These are phyloP conservation scores for Phylloscopus trochiloides DNA, from an alignment of 2,113 vertebrate genomes.

Conservation along the genomic window DNA sequence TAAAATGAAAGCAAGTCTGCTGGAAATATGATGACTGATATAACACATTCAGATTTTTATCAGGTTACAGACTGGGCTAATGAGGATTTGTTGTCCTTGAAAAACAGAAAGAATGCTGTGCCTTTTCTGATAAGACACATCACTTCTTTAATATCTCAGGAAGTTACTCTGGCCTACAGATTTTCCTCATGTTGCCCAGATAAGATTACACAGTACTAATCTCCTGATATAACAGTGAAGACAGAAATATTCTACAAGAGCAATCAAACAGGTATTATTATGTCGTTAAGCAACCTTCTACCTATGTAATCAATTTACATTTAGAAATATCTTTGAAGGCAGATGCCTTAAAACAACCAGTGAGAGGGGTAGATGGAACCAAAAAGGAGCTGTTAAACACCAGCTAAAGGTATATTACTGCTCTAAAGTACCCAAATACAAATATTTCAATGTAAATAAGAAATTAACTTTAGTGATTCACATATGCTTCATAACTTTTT, in stretches of 20 bases:
- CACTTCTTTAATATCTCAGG: neutral
- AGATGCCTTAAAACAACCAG: neutral
- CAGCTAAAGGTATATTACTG: neutral
- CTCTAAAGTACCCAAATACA: neutral
- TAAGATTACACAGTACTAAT: neutral
- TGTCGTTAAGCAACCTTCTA: neutral
- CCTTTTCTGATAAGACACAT: neutral
- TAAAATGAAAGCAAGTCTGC: neutral
- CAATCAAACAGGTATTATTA: neutral
- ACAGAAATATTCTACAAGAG: neutral
- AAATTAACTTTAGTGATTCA: neutral
- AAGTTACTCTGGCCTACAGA: neutral
- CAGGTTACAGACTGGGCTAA: neutral
- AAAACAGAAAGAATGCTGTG: neutral
- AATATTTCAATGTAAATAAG: constrained; percentile 17
- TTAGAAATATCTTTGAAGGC: neutral
- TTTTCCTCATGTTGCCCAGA: neutral
- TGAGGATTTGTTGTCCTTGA: neutral
- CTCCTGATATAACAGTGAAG: neutral
- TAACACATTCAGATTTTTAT: neutral
- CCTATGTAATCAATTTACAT: no score
- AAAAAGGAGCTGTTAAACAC: neutral
- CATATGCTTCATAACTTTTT: neutral
- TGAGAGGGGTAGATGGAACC: neutral
- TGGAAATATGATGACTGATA: neutral